Base-by-base conservation (phyloP, 2,113 vertebrate species). In the Mustela nigripes region DNA sequence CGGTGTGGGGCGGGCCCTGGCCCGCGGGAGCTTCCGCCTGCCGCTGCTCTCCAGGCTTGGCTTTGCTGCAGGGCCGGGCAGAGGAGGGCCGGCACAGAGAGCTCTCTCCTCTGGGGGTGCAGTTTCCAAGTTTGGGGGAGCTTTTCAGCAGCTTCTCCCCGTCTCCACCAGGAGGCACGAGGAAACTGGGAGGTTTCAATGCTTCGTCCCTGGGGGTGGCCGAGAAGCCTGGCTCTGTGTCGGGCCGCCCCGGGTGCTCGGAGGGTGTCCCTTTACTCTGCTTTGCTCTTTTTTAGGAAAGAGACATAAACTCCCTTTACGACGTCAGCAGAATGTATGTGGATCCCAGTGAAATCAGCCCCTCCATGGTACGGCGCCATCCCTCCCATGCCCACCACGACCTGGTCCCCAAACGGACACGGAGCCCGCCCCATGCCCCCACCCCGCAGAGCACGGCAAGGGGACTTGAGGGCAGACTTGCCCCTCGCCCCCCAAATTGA, bases 281-380 rank as follows among this genome's bases (percentile, higher is more conserved):
- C 39, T 82, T 83, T 88, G 56, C 96, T 50, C 97, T 45, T 88
- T 97, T 96, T 79, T 98, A 99, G 99, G 99, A 99, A 97, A 99
- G 99, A 96, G 99, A 99, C 92, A 98, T 99, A 50, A 99, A 99
- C 88, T 99, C 99, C 4, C 98, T 99, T 71, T 99, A 99, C 69
- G 99, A 99, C 0, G 97, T 99, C 96, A 99, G 99, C 95, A 99
- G 99, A 97, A 99, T 99, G 82, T 99, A 99, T 2, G 99, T 99
- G 98, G 99, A 99, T 48, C 99, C 99, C 56, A 99, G 99, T 65
- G 99, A 99, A 98, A 99, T 99, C 83, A 99, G 99, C 26, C 99
- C 99, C 16, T 98, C 99, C 26, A 98, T 99, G 99, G 99, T 99
- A 99, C 1, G 98, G 80, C 71, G 4, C 94, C 62, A 0, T 12